phyloP scores from a whole-genome alignment of 2,797 vertebrate genomes.

The Gymnoscopelus braueri region DNA sequence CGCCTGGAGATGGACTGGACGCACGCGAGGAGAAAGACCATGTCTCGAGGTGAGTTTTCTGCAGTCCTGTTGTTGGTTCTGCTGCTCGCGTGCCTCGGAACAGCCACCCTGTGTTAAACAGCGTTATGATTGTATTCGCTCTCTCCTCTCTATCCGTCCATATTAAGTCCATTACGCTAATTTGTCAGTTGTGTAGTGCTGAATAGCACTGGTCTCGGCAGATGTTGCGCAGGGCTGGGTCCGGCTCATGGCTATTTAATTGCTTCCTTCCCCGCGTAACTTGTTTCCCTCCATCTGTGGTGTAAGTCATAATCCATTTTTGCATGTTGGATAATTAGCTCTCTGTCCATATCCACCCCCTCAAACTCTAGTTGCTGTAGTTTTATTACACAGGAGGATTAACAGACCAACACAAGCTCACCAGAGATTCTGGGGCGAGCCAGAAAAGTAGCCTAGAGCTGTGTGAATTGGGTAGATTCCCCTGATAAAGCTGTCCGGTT shows the following conservation, averaged over 20 bases:
- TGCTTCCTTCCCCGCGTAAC: conserved; percentile 83
- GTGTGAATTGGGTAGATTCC: conserved; percentile 53
- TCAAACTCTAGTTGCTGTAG: conserved; percentile 67
- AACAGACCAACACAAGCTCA: conserved; percentile 52
- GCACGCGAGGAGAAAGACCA: conserved; percentile 80
- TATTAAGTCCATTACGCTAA: conserved; percentile 80
- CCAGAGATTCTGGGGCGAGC: conserved; percentile 18
- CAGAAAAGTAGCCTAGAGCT: conserved; percentile 65
- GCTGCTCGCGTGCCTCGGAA: conserved; percentile 24
- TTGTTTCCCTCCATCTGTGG: conserved; percentile 80
- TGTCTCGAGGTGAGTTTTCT: conserved; percentile 90
- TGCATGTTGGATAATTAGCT: conserved; percentile 80
- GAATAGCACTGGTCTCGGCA: conserved; percentile 76
- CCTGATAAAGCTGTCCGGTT: conserved; percentile 56
- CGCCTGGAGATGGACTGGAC: conserved; percentile 74
- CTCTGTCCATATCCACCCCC: conserved; percentile 74
- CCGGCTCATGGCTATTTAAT: conserved; percentile 81
- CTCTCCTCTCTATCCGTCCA: conserved; percentile 69
- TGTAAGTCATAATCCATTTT: conserved; percentile 79
- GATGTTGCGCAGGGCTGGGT: conserved; percentile 82
- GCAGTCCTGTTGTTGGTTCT: conserved; percentile 37
- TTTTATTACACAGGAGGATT: conserved; percentile 74
- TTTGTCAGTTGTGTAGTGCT: conserved; percentile 77
- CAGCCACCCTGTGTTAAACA: conserved; percentile 69
- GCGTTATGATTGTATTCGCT: conserved; percentile 76